These are phyloP conservation scores for Meta bourneti DNA, from an alignment of 2,888 invertebrate species.

Conservation along the genomic window DNA sequence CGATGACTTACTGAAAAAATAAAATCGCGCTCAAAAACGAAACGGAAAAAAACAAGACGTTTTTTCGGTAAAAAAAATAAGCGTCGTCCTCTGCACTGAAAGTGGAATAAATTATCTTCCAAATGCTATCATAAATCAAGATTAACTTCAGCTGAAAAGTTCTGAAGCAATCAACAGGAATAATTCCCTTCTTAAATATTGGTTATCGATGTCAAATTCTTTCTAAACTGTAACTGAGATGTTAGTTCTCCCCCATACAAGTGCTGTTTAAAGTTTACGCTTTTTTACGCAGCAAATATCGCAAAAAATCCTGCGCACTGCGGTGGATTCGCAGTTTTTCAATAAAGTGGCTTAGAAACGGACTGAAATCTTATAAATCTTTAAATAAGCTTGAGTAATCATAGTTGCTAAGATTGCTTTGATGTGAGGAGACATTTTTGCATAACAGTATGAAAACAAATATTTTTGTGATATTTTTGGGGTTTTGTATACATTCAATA, in stretches of 20 bases:
- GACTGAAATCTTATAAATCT: neutral
- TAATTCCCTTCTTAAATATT: constrained; percentile 30
- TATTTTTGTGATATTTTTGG: too few species aligned
- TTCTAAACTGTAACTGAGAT: neutral
- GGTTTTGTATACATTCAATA: too few species aligned
- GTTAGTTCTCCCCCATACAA: neutral
- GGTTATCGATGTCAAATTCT: constrained; percentile 11
- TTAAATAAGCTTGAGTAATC: neutral
- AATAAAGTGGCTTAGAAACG: neutral
- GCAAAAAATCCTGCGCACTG: neutral
- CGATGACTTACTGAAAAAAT: neutral
- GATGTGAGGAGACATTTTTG: neutral
- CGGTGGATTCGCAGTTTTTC: neutral
- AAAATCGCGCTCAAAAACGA: neutral
- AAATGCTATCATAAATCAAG: constrained; percentile 25
- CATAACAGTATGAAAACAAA: neutral
- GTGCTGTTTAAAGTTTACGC: neutral
- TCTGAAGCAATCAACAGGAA: constrained; percentile 3
- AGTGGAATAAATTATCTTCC: constrained; percentile 16
- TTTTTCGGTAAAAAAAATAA: neutral
- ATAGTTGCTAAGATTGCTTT: neutral
- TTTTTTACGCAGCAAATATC: neutral
- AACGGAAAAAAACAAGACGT: neutral
- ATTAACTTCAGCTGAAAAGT: neutral
- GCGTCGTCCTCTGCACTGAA: neutral